Evolutionary conservation across 2,113 vertebrate species (phyloP), one percentile per base, ranked within the genome.

Genomic region (Nycticebus coucang): DNA sequence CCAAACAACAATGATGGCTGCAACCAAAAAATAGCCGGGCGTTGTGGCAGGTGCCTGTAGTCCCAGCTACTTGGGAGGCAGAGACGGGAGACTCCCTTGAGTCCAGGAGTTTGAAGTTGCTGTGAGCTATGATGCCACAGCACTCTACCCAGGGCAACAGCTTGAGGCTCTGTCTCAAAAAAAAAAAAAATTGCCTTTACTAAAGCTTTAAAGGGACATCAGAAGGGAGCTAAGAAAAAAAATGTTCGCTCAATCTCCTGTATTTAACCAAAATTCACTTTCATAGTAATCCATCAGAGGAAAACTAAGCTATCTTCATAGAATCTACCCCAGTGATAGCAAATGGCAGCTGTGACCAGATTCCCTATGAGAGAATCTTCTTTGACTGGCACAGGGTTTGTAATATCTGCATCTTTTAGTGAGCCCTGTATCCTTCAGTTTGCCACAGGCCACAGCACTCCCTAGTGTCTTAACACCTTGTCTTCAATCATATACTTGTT

Each of bases 251-350:
- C 78, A 81, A 1, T 57, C 21, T 93, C 13, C 35, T 80, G 60
- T 72, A n/a, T 92, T 96, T 75, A 90, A 78, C 59, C 60, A 68
- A 55, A 80, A 87, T 69, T 68, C 14, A 62, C 26, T 87, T 85
- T 72, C 24, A 53, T 21, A 22, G 4, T 17, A 33, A 88, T 77
- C 30, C 22, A 50, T 80, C 45, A 50, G 35, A 66, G 28, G 60
- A 33, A 83, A 93, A 84, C 80, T 81, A 68, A 93, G 50, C 45
- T 55, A 64, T 53, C 41, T 82, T 87, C 68, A 62, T 78, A 45
- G 30, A 60, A 15, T 66, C 7, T 62, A 7, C 4, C 0, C 28
- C 35, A 21, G 50, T 59, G 71, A 30, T 41, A 60, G 7, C 15
- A 77, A 71, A 24, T 30, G 30, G n/a, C 12, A 50, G 77, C 18